Evolutionary conservation across 1,140 invertebrate species (phyloP).

Genomic region (Druon quercuslanigerum): DNA sequence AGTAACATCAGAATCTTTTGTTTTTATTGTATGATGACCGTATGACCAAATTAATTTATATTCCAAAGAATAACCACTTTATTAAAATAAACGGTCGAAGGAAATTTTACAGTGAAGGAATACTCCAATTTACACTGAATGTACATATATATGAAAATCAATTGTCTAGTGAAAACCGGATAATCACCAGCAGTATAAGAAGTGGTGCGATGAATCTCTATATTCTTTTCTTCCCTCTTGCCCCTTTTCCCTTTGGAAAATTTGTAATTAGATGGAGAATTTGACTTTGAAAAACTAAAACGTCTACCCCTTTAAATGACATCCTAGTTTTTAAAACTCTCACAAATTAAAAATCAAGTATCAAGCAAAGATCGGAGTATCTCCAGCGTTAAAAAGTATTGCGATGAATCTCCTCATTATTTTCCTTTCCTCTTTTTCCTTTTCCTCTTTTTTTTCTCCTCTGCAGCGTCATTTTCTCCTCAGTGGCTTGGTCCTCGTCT

Average conservation of each 20-base stretch:
- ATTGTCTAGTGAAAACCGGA: neutral
- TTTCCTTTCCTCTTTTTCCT: neutral
- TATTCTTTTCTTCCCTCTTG: neutral
- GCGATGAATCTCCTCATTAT: constrained; percentile 1
- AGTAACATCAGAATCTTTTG: too few relatives aligned
- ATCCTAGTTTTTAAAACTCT: neutral
- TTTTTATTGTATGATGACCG: too few relatives aligned
- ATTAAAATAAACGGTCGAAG: too few relatives aligned
- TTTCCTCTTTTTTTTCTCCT: neutral
- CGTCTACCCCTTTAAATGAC: too few relatives aligned
- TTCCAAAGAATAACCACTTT: too few relatives aligned
- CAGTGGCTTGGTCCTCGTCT: neutral
- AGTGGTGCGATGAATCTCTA: constrained; percentile 12
- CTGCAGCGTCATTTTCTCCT: neutral
- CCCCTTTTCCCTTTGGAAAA: too few relatives aligned
- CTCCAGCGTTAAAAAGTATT: constrained; percentile 11
- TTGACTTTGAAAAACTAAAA: too few relatives aligned
- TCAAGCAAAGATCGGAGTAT: neutral
- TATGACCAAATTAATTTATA: too few relatives aligned
- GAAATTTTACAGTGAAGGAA: too few relatives aligned
- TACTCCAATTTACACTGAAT: too few relatives aligned
- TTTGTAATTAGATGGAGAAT: too few relatives aligned
- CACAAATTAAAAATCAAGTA: constrained; percentile 13
- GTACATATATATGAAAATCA: neutral
- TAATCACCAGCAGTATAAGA: neutral